Evolutionary conservation across 2,113 vertebrate species (phyloP).

Genomic region (Mustela lutreola): DNA sequence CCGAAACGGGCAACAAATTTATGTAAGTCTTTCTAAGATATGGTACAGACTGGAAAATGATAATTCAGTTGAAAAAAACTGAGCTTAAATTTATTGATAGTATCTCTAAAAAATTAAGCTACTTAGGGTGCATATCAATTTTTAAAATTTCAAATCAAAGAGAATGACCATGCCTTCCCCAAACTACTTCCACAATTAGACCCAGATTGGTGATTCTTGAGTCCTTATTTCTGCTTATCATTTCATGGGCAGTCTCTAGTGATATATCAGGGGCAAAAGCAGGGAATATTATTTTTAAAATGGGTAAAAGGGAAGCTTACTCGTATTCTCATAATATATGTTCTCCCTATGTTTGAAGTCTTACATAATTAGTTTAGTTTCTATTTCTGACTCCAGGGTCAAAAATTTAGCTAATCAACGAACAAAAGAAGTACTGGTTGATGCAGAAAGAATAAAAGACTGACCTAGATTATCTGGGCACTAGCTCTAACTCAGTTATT

Average conservation of each 20-base stretch:
- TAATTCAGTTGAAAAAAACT: background rate
- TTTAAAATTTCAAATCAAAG: background rate
- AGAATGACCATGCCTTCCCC: background rate
- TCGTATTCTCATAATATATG: background rate
- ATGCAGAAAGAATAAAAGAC: background rate
- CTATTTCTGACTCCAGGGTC: background rate
- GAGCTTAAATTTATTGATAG: background rate
- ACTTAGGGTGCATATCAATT: background rate
- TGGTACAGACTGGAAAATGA: background rate
- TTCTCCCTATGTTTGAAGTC: background rate
- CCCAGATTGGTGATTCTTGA: background rate
- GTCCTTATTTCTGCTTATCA: background rate
- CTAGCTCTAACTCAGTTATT: background rate
- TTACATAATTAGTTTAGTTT: background rate
- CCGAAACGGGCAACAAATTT: background rate
- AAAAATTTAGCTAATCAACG: background rate
- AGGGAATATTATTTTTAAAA: background rate
- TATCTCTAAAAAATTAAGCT: background rate
- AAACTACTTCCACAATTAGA: background rate
- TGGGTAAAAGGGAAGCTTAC: background rate
- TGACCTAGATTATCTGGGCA: background rate
- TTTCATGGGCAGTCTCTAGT: background rate
- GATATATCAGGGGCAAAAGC: background rate
- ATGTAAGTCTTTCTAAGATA: background rate
- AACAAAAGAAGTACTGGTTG: background rate